A percentile compares a stretch with the other conserved stretches of the same genome.
Evolutionary conservation across 2,888 invertebrate genomes (phyloP).

Genomic region (Chaitophorus viminalis): DNA sequence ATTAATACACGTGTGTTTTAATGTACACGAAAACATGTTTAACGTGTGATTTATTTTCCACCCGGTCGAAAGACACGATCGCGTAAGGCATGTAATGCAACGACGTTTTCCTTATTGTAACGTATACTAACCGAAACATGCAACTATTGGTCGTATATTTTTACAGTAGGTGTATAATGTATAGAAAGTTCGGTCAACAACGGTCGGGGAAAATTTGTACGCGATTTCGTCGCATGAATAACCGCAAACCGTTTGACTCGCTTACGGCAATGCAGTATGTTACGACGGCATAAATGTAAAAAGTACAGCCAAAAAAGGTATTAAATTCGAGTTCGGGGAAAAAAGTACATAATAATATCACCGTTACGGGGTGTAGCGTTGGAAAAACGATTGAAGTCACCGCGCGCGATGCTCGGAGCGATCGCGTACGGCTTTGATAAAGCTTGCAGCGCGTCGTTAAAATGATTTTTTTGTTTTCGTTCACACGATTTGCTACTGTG

Average conservation of each 20-base stretch:
- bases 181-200: neutral
- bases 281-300: no score
- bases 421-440: slow-evolving; percentile 10
- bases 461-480: neutral
- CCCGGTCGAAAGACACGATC: slow-evolving; percentile 18
- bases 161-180: no score
- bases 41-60: slow-evolving; percentile 41
- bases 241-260: neutral
- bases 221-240: neutral
- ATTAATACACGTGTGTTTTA: neutral
- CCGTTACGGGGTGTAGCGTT: no score
- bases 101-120: slow-evolving; percentile 50
- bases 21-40: neutral
- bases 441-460: neutral
- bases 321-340: neutral
- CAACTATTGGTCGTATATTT: neutral
- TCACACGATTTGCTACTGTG: neutral
- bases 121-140: slow-evolving; percentile 27
- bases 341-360: no score
- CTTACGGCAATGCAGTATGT: neutral
- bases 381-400: slow-evolving; percentile 14
- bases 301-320: no score
- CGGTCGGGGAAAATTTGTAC: slow-evolving; percentile 2
- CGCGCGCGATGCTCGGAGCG: neutral
- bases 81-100: neutral